Base-by-base conservation (phyloP, 2,113 vertebrate species). In the Ondatra zibethicus region DNA sequence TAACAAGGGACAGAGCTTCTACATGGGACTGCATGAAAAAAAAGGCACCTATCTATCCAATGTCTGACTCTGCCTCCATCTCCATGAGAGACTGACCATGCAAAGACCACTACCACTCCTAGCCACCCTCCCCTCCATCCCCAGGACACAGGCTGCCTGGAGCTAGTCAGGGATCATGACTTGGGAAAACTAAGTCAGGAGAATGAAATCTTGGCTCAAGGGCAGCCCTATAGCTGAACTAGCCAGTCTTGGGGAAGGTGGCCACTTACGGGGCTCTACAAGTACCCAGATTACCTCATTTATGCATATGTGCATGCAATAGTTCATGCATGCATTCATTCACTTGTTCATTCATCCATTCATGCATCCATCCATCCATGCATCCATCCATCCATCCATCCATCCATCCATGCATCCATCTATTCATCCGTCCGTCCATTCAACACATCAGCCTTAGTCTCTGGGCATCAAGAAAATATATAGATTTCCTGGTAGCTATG, bases 1-100 rank as follows among this genome's bases (percentile, higher is more conserved):
- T 14, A 0, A 0, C 0, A 0, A 6, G 2, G 1, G 61, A 36
- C 36, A 10, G 31, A 21, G 0, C 1, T 39, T 13, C 29, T 1
- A 4, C 16, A 5, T 0, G 0, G 9, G 5, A 47, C 25, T 42
- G 11, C 33, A 65, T 16, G 21, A 11, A 12, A 47, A 11, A 12
- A 47, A 33, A 42, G 0, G 0, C 0, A 4, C 4, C 36, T 13
- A 16, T 39, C 66, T n/a, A 13, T 47, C 21, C 16, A 29, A n/a
- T 0, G 0, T 1, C 10, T 12, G 11, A 4, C 13, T 25, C 52
- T 31, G 33, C 31, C 61, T 68, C 23, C 4, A 0, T 3, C 66
- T 47, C 39, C 58, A 2, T 0, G 5, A 68, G 17, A 8, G n/a
- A 31, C 42, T 29, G 13, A 13, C 42, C 50, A 82, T 50, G 61